Percentiles rank a stretch among this genome's conserved stretches.
Evolutionary conservation across 2,888 invertebrate genomes (phyloP).

Genomic region (Oscheius sp.): DNA sequence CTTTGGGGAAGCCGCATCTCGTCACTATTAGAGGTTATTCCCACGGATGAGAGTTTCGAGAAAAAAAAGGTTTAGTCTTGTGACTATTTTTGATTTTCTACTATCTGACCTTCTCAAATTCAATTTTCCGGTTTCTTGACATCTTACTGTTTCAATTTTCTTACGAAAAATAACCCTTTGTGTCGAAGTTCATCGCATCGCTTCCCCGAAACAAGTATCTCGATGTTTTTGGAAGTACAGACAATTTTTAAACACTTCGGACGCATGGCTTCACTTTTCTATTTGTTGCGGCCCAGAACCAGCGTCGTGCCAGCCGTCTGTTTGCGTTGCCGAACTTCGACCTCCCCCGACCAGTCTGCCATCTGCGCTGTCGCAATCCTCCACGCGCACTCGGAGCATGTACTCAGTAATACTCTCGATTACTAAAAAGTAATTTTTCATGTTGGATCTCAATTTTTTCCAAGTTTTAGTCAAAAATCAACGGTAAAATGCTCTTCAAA

Average conservation of each 20-base stretch:
- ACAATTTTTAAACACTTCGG: not conserved
- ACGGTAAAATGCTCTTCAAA: no score
- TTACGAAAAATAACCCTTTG: not conserved
- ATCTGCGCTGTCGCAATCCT: constrained; percentile 29
- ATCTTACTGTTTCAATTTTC: not conserved
- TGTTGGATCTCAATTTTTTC: not conserved
- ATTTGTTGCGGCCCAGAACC: constrained; percentile 27
- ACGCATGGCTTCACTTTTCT: constrained; percentile 22
- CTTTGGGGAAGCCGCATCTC: no score
- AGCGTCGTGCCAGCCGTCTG: constrained; percentile 28
- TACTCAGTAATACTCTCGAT: constrained; percentile 5
- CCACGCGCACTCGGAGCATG: constrained; percentile 10
- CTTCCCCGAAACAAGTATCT: no score
- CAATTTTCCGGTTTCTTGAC: not conserved
- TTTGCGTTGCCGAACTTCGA: constrained; percentile 31
- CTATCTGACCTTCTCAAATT: not conserved
- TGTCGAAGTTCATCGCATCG: not conserved
- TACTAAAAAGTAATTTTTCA: not conserved
- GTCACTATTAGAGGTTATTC: not conserved
- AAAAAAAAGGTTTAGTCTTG: not conserved
- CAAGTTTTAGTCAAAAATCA: no score
- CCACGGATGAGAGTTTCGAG: not conserved
- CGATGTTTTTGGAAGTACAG: not conserved
- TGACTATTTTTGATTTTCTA: constrained; percentile 6
- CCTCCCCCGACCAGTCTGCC: constrained; percentile 31